Base-by-base conservation (phyloP, 2,888 invertebrate species). In the Acheta domesticus region DNA sequence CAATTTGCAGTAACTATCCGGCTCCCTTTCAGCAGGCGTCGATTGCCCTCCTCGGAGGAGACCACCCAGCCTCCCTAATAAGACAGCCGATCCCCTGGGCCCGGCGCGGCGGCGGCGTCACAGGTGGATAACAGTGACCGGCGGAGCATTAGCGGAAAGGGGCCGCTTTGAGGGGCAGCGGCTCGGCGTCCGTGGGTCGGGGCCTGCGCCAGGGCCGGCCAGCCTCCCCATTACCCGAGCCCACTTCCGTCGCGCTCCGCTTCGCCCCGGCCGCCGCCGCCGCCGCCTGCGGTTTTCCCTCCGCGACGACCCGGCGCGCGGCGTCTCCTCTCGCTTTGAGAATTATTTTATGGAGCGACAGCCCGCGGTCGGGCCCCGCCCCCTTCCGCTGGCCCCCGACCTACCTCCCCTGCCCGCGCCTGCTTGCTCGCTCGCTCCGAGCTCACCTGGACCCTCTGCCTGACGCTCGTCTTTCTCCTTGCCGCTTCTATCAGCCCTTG, bases 61-160 rank as follows among this genome's bases (percentile, higher is more conserved):
- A 36, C 36, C 36, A 36, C 36, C 36, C 36, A 36, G 36, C 36
- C 36, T 36, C 36, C 36, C 36, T 36, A 36, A 36, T 36, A 36
- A 36, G 36, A 36, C 36, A 36, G 36, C 8, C 36, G 36, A 36
- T 36, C 36, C 36, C 36, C 36, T 36, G 36, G 36, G 36, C 36
- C 36, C 36, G 36, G 8, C 36, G 62, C 62, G 4, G 16, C 62
- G n/a, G 16, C 14, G 62, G 14, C 62, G 62, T 62, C 62, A 19
- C 62, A 62, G 62, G 62, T 62, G 62, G 62, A 62, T 62, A 62
- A 19, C 62, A 62, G 62, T 62, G 62, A 62, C 62, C 62, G 62
- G 62, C 14, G 62, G n/a, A 14, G 62, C 62, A 19, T 62, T n/a
- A 62, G 62, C 62, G 62, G 62, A n/a, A 62, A 62, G 62, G 62